phyloP scores from a whole-genome alignment of 1,140 invertebrate genomes.

The Drosophila parvula region DNA sequence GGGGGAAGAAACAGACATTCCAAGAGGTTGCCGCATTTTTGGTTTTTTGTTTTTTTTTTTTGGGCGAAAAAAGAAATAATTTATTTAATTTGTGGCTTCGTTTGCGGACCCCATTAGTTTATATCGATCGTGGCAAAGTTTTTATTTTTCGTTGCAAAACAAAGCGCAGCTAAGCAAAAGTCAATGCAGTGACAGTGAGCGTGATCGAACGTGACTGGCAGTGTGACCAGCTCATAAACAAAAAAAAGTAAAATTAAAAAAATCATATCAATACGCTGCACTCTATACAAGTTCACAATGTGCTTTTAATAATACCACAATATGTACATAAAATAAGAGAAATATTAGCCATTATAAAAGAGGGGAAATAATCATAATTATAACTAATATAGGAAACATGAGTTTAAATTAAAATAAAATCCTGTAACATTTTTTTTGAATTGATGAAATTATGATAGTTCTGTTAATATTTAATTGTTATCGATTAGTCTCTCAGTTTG shows the following conservation, averaged over 20 bases:
- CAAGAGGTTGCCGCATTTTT: slow-evolving; percentile 19
- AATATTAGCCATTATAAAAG: neutral
- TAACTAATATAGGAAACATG: neutral
- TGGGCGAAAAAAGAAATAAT: slow-evolving; percentile 21
- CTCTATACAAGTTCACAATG: neutral
- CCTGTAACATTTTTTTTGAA: no score
- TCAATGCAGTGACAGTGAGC: slow-evolving; percentile 48
- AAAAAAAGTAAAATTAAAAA: neutral
- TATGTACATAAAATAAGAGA: neutral
- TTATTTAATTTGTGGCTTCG: slow-evolving; percentile 25
- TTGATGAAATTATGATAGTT: neutral
- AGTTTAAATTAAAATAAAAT: neutral
- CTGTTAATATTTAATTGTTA: neutral
- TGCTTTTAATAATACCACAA: neutral
- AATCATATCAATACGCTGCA: neutral
- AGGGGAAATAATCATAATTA: neutral
- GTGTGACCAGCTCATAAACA: slow-evolving; percentile 26
- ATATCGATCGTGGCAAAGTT: slow-evolving; percentile 56
- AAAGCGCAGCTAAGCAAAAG: slow-evolving; percentile 58
- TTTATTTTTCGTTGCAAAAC: slow-evolving; percentile 65
- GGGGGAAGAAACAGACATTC: slow-evolving; percentile 15
- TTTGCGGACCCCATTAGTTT: slow-evolving; percentile 26
- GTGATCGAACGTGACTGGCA: slow-evolving; percentile 34
- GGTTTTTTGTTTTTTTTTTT: neutral
- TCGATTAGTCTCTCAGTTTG: slow-evolving; percentile 3